These are phyloP conservation scores for Palythoa heliodiscus DNA, from an alignment of 92 coral and sea anemone species.

Conservation along the genomic window DNA sequence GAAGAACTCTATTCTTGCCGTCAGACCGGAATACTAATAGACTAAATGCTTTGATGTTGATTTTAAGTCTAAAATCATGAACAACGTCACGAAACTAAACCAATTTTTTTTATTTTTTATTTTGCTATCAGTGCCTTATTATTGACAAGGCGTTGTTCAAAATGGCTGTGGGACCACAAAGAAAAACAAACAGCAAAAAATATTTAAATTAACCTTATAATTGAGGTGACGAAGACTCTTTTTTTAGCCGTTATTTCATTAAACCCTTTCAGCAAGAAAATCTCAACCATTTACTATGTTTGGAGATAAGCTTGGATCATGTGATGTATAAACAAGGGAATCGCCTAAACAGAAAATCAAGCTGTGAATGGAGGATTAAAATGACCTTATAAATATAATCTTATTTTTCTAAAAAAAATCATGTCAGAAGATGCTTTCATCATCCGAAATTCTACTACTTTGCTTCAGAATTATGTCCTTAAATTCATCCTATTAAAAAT, in stretches of 20 bases:
- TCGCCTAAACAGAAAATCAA: not conserved
- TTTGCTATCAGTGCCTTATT: not conserved
- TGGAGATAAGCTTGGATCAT: not conserved
- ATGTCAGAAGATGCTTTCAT: not conserved
- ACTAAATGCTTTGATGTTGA: not conserved
- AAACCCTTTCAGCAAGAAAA: slow-evolving; percentile 7
- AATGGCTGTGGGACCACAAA: not conserved
- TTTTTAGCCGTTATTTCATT: slow-evolving; percentile 2
- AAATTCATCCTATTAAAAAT: slow-evolving; percentile 14
- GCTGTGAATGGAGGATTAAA: not conserved
- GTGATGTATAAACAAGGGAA: slow-evolving; percentile 9
- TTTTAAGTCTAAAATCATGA: not conserved
- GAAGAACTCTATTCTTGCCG: too few species aligned
- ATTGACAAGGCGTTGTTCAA: not conserved
- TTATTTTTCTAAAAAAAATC: not conserved
- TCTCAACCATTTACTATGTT: not conserved
- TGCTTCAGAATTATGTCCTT: not conserved
- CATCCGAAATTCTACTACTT: not conserved
- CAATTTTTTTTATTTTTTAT: not conserved
- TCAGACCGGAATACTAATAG: too few species aligned
- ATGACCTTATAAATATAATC: not conserved
- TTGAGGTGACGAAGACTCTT: not conserved
- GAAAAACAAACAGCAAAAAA: not conserved
- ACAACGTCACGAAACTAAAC: not conserved
- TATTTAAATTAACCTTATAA: not conserved